These are phyloP conservation scores for Rhinoraja longicauda DNA, from an alignment of 2,797 vertebrate species.

Conservation along the genomic window DNA sequence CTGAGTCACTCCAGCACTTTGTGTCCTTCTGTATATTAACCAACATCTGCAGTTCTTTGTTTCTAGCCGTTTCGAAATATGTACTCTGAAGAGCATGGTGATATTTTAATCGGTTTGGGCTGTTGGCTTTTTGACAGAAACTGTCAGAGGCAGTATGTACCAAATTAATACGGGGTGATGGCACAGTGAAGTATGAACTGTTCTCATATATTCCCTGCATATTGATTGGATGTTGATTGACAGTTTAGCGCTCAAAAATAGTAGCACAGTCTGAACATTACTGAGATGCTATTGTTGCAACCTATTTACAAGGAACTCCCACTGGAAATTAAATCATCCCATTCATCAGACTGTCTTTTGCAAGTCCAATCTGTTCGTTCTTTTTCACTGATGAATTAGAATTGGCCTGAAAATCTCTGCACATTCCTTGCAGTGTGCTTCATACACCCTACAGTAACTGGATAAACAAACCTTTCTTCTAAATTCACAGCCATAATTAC, in stretches of 20 bases:
- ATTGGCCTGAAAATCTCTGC: not conserved
- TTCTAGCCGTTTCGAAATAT: not conserved
- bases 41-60: too few species aligned
- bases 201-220: not conserved
- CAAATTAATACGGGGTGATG: constrained; percentile 10
- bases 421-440: not conserved
- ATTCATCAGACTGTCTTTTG: not conserved
- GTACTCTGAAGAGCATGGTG: not conserved
- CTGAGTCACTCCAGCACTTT: too few species aligned
- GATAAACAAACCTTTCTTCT: not conserved
- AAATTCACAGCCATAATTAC: not conserved
- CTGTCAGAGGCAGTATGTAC: not conserved
- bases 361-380: not conserved
- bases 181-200: not conserved
- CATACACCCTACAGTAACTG: not conserved
- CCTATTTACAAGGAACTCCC: not conserved
- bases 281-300: not conserved
- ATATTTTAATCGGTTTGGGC: constrained; percentile 16
- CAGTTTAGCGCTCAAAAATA: not conserved
- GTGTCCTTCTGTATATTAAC: too few species aligned
- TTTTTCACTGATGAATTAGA: not conserved
- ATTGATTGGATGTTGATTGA: constrained; percentile 20
- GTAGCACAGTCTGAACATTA: not conserved
- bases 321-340: not conserved
- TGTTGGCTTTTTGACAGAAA: constrained; percentile 5